phyloP scores from a whole-genome alignment of 2,113 vertebrate genomes.

The Sapayoa aenigma region DNA sequence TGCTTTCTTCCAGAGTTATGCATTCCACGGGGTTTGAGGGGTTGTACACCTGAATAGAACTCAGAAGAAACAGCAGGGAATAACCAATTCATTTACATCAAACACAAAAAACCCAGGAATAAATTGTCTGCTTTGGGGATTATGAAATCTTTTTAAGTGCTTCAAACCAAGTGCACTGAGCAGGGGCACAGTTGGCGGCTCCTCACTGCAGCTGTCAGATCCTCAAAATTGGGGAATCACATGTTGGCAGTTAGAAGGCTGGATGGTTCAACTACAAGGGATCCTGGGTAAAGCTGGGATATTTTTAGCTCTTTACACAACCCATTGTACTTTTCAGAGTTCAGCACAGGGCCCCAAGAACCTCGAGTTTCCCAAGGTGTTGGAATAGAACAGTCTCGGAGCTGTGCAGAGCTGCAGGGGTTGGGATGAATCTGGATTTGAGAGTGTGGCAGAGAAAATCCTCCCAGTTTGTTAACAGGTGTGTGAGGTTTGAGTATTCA shows the following conservation, averaged over 20 bases:
- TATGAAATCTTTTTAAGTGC: slow-evolving; percentile 60
- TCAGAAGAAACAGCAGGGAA: slow-evolving; percentile 30
- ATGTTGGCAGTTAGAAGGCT: slow-evolving; percentile 74
- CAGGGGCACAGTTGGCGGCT: slow-evolving; percentile 67
- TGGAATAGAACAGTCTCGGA: neutral
- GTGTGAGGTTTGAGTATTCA: neutral
- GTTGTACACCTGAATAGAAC: slow-evolving; percentile 3
- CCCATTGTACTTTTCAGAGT: slow-evolving; percentile 64
- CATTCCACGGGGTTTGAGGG: slow-evolving; percentile 12
- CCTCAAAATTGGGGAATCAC: slow-evolving; percentile 68
- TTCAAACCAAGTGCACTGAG: slow-evolving; percentile 56
- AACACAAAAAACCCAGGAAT: slow-evolving; percentile 28
- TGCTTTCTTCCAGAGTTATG: neutral
- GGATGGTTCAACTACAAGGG: slow-evolving; percentile 69
- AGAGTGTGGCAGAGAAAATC: neutral
- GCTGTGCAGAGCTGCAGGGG: neutral
- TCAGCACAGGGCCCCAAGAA: slow-evolving; percentile 41
- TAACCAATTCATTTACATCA: slow-evolving; percentile 20
- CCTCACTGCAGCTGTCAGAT: slow-evolving; percentile 71
- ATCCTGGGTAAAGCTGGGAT: slow-evolving; percentile 69
- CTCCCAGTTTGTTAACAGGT: neutral
- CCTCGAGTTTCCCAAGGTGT: neutral
- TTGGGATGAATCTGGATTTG: neutral
- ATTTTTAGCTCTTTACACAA: slow-evolving; percentile 76
- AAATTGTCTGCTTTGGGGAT: slow-evolving; percentile 29